Evolutionary conservation across 2,888 invertebrate genomes (phyloP).

Genomic region (Kryphioiulus occultus): DNA sequence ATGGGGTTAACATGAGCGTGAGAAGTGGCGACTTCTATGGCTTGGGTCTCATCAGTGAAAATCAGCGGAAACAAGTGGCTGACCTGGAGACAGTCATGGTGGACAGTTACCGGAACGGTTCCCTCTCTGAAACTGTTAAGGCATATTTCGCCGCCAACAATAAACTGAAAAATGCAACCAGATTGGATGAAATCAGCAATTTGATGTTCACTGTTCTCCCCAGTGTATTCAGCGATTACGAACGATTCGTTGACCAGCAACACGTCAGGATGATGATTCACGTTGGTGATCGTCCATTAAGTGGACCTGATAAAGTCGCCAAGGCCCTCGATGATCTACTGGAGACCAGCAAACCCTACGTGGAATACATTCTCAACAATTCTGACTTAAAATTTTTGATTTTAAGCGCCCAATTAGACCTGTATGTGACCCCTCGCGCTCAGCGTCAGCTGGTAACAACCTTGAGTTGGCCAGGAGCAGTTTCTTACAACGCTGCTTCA

Average conservation of each 20-base stretch:
- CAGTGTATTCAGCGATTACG: constrained; percentile 62
- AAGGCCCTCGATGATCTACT: constrained; percentile 79
- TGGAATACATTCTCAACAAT: constrained; percentile 60
- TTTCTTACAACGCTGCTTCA: neutral
- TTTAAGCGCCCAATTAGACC: constrained; percentile 90
- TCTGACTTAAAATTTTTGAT: constrained; percentile 65
- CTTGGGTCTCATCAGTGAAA: constrained; percentile 59
- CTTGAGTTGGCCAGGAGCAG: constrained; percentile 58
- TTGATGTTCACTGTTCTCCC: constrained; percentile 69
- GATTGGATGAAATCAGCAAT: constrained; percentile 79
- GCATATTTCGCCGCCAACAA: constrained; percentile 66
- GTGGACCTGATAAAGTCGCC: constrained; percentile 70
- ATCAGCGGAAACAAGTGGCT: constrained; percentile 55
- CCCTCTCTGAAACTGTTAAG: constrained; percentile 64
- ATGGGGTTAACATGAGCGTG: constrained; percentile 58
- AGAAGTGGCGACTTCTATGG: constrained; percentile 63
- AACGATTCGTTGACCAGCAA: constrained; percentile 70
- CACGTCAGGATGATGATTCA: constrained; percentile 78
- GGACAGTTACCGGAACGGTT: constrained; percentile 63
- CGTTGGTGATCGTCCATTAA: constrained; percentile 80
- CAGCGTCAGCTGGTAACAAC: neutral
- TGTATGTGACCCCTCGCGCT: constrained; percentile 63
- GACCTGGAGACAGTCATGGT: constrained; percentile 53
- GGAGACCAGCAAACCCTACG: constrained; percentile 74
- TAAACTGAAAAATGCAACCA: constrained; percentile 76